Conservation (phyloP, 2,113 vertebrate genomes). For the Microtus richardsoni region DNA sequence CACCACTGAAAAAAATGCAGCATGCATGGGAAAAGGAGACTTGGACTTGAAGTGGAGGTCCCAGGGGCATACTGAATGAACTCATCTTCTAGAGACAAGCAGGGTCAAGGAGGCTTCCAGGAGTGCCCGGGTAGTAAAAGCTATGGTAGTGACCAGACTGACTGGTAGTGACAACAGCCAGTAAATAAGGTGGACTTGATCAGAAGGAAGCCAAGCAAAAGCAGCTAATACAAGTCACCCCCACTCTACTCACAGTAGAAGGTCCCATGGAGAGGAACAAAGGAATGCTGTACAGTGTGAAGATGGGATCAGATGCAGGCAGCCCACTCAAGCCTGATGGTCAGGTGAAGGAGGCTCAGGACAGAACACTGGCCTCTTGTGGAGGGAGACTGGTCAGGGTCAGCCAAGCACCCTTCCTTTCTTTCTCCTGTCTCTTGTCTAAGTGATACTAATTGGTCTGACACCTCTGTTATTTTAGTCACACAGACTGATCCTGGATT, state of each 20-base stretch:
- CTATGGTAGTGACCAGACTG: slow-evolving; percentile 31
- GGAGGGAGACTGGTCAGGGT: background rate
- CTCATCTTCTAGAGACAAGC: background rate
- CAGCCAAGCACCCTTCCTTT: background rate
- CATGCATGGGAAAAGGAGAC: background rate
- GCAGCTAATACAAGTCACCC: background rate
- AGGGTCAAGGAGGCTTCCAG: background rate
- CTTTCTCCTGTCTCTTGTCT: background rate
- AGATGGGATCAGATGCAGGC: too few species aligned
- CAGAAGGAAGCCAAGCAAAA: background rate
- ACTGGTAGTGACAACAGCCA: slow-evolving; percentile 37
- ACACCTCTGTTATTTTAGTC: slow-evolving; percentile 69
- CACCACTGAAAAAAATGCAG: background rate
- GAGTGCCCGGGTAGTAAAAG: background rate
- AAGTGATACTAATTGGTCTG: slow-evolving; percentile 74
- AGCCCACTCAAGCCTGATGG: background rate
- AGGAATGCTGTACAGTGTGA: background rate
- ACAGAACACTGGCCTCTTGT: background rate
- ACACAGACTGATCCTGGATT: slow-evolving; percentile 55
- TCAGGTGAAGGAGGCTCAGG: background rate
- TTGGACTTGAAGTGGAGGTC: background rate
- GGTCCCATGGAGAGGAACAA: background rate
- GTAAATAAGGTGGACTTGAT: background rate
- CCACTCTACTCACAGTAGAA: background rate
- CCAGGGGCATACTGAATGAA: background rate